These are phyloP conservation scores for Aplocera efformata DNA, from an alignment of 2,888 invertebrate genomes.

Conservation along the genomic window DNA sequence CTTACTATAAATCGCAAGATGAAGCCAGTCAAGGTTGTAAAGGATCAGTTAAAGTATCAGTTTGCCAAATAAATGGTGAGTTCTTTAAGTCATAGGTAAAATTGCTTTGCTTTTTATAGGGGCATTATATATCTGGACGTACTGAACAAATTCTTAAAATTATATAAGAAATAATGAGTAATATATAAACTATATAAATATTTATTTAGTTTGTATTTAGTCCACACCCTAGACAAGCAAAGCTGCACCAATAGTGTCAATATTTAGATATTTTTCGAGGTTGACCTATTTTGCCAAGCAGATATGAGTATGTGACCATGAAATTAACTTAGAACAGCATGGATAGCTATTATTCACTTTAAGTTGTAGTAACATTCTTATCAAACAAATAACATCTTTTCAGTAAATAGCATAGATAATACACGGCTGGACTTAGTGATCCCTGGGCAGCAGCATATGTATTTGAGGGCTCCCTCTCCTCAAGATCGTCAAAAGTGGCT, in stretches of 20 bases:
- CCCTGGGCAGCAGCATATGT: slow-evolving; percentile 91
- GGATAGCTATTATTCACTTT: too few relatives aligned
- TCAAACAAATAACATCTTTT: slow-evolving; percentile 34
- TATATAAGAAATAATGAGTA: too few relatives aligned
- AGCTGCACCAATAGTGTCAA: too few relatives aligned
- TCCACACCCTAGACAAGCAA: too few relatives aligned
- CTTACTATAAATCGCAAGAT: slow-evolving; percentile 90
- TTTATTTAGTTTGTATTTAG: too few relatives aligned
- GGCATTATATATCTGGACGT: too few relatives aligned
- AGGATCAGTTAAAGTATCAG: slow-evolving; percentile 90
- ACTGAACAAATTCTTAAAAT: too few relatives aligned
- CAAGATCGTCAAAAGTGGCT: slow-evolving; percentile 91
- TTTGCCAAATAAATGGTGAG: slow-evolving; percentile 90
- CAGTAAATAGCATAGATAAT: slow-evolving; percentile 86
- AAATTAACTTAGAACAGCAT: not conserved
- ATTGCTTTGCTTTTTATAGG: too few relatives aligned
- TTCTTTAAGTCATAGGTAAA: not conserved
- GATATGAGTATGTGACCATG: not conserved
- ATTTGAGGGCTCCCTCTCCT: slow-evolving; percentile 86
- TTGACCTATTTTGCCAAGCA: too few relatives aligned
- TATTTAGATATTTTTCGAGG: too few relatives aligned
- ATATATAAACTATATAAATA: too few relatives aligned
- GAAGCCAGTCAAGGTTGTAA: slow-evolving; percentile 91
- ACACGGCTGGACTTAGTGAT: slow-evolving; percentile 88
- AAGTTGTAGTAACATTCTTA: too few relatives aligned